These are phyloP conservation scores for Astyanax mexicanus DNA, from an alignment of 2,797 vertebrate genomes.

Conservation along the genomic window DNA sequence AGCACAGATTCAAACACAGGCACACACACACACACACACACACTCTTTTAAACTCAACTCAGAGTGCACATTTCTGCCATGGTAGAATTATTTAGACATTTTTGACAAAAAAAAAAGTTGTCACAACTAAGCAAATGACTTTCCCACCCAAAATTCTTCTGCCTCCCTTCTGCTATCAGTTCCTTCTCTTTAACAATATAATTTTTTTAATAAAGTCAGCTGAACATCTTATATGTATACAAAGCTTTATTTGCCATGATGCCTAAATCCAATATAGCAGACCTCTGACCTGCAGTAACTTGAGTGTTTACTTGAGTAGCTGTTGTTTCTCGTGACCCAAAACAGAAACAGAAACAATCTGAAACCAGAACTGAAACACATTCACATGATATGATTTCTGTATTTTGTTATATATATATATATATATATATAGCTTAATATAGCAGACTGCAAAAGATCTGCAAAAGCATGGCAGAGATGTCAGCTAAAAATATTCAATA, in stretches of 20 bases:
- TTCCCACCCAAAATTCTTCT: not conserved
- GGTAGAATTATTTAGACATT: conserved; percentile 28
- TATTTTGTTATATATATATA: not conserved
- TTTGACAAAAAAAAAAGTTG: too few relatives aligned
- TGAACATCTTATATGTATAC: too few relatives aligned
- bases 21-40: conserved; percentile 12
- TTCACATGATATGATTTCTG: not conserved
- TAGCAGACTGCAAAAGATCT: not conserved
- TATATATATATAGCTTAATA: not conserved
- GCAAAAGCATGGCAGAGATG: not conserved
- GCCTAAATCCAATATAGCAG: not conserved
- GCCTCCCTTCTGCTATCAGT: not conserved
- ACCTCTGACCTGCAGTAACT: not conserved
- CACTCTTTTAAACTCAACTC: too few relatives aligned
- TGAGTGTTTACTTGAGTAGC: not conserved
- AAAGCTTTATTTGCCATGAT: too few relatives aligned
- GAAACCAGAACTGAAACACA: not conserved
- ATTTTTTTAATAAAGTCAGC: too few relatives aligned
- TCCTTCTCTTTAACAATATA: not conserved
- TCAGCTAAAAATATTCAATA: not conserved
- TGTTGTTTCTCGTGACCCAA: not conserved
- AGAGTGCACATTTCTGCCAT: conserved; percentile 15
- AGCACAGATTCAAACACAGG: conserved; percentile 26
- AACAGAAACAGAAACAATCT: conserved; percentile 1
- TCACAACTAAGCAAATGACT: not conserved